Percentiles rank a stretch among this genome's conserved stretches.
These are phyloP conservation scores for Ashinkailepas kermadecensis DNA, from an alignment of 2,888 invertebrate species.

Conservation along the genomic window DNA sequence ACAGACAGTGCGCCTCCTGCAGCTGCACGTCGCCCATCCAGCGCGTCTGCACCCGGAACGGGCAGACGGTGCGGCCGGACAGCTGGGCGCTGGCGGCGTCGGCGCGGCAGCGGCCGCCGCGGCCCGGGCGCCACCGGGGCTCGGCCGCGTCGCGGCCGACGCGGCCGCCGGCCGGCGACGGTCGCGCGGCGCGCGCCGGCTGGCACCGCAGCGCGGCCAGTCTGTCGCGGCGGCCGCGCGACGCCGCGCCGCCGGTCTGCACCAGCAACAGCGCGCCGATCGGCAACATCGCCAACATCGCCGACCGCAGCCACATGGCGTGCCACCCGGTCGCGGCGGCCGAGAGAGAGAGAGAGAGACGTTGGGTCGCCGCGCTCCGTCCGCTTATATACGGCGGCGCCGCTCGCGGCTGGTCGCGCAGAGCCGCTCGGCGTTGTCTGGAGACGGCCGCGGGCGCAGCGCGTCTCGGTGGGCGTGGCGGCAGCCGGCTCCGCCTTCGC, in stretches of 20 bases:
- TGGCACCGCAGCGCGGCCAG: background rate
- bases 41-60: background rate
- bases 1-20: background rate
- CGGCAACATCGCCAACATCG: background rate
- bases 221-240: too few species aligned
- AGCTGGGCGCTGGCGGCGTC: background rate
- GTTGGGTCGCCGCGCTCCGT: background rate
- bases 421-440: too few species aligned
- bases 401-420: background rate
- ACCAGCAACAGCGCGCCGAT: background rate
- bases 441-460: too few species aligned
- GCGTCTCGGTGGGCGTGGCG: too few species aligned
- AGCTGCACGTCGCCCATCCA: background rate
- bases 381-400: conserved; percentile 1
- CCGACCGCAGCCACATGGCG: background rate
- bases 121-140: background rate
- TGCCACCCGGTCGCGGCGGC: background rate
- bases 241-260: background rate
- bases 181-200: background rate
- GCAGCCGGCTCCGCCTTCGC: too few species aligned
- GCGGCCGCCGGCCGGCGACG: background rate
- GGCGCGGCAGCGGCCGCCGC: background rate
- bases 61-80: background rate
- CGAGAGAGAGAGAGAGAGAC: background rate
- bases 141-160: background rate